phyloP scores from a whole-genome alignment of 2,888 invertebrate genomes.

The Dione vanillae region DNA sequence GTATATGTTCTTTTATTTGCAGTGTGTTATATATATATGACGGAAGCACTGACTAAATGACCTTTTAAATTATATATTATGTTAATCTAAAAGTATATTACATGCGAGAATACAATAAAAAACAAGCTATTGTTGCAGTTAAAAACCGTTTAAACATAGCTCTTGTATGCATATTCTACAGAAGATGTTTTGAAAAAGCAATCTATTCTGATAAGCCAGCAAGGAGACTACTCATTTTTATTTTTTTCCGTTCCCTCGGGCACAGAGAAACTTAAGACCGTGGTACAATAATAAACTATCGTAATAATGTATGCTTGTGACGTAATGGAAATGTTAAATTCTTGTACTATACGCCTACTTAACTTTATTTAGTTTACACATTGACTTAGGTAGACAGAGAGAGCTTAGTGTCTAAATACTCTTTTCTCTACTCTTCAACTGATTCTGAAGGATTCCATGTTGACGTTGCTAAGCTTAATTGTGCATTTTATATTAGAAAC shows the following conservation, averaged over 20 bases:
- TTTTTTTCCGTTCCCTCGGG: constrained; percentile 79
- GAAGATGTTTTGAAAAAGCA: constrained; percentile 78
- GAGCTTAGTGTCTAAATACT: too few species aligned
- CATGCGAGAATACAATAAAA: not conserved
- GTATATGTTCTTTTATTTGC: too few species aligned
- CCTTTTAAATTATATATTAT: not conserved
- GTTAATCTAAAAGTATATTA: constrained; percentile 13
- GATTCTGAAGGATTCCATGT: too few species aligned
- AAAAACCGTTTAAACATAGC: constrained; percentile 3
- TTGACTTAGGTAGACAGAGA: too few species aligned
- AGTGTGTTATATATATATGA: too few species aligned
- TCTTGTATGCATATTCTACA: constrained; percentile 62
- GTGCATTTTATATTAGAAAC: too few species aligned
- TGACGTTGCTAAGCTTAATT: too few species aligned
- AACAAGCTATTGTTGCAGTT: constrained; percentile 1
- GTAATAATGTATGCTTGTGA: not conserved
- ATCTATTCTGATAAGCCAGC: constrained; percentile 83
- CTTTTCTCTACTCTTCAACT: too few species aligned
- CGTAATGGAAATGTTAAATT: too few species aligned
- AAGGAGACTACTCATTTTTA: constrained; percentile 81
- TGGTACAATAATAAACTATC: constrained; percentile 50
- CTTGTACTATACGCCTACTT: too few species aligned
- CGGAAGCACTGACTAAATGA: too few species aligned
- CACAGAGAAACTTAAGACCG: constrained; percentile 68
- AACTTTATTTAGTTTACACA: too few species aligned